phyloP scores from a whole-genome alignment of 2,797 vertebrate genomes.

The Phoxinus dragarum region DNA sequence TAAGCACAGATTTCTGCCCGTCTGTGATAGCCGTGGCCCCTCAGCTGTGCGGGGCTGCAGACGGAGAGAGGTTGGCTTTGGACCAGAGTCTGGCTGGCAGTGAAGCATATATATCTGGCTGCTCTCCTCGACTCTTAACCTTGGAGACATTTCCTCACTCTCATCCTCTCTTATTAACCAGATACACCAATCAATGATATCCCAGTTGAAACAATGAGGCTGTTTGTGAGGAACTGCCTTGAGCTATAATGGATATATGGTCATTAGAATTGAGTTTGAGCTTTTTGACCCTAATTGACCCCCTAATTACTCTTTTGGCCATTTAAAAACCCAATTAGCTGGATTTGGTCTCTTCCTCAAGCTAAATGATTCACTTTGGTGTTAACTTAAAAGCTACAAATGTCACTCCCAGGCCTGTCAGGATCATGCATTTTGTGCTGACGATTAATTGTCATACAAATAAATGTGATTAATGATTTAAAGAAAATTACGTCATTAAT shows the following conservation, averaged over 20 bases:
- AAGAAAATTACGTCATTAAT: too few species aligned
- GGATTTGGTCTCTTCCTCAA: background rate
- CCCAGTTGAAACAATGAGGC: constrained; percentile 18
- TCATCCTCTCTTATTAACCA: constrained; percentile 62
- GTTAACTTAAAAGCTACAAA: background rate
- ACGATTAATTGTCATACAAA: background rate
- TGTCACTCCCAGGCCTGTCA: background rate
- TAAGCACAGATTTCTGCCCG: background rate
- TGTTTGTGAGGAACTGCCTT: constrained; percentile 3
- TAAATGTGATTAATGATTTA: background rate
- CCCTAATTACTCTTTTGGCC: background rate
- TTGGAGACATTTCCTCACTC: constrained; percentile 51
- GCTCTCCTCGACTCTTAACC: constrained; percentile 50
- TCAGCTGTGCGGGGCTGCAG: constrained; percentile 36
- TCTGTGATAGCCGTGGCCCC: constrained; percentile 34
- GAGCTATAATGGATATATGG: constrained; percentile 12
- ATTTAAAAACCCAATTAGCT: background rate
- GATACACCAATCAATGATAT: constrained; percentile 35
- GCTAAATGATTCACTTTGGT: background rate
- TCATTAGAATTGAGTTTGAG: constrained; percentile 17
- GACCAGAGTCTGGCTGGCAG: constrained; percentile 57
- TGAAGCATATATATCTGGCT: constrained; percentile 52
- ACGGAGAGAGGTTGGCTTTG: constrained; percentile 58
- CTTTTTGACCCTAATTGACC: constrained; percentile 3
- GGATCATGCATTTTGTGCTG: background rate